A percentile compares a stretch with the other conserved stretches of the same genome.
Evolutionary conservation across 2,113 vertebrate species (phyloP).

Genomic region (rabbit (Oryctolagus cuniculus)): DNA sequence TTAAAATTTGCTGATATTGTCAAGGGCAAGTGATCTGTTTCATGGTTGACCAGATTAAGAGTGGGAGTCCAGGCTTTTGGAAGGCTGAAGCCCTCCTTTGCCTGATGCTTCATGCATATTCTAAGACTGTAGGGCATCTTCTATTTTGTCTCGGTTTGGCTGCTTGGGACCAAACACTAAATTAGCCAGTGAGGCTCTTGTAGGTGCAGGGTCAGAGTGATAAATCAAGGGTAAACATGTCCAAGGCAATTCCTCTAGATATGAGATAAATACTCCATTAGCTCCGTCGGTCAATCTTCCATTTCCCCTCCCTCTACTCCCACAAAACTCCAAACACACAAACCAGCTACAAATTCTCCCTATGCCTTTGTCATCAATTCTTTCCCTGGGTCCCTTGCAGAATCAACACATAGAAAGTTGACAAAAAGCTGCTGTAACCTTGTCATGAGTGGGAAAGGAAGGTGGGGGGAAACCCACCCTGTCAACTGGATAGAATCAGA

Average conservation of each 20-base stretch:
- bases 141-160: not conserved
- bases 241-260: not conserved
- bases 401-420: not conserved
- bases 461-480: too few relatives aligned
- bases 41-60: not conserved
- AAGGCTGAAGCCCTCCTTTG: not conserved
- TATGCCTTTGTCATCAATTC: not conserved
- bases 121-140: not conserved
- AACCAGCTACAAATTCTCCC: not conserved
- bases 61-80: not conserved
- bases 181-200: not conserved
- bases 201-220: not conserved
- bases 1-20: slow-evolving; percentile 52
- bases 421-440: not conserved
- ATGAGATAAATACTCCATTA: not conserved
- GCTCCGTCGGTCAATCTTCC: not conserved
- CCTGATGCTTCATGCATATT: not conserved
- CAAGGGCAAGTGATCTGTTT: slow-evolving; percentile 20
- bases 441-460: not conserved
- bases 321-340: not conserved
- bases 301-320: not conserved
- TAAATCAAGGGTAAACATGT: not conserved
- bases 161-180: not conserved
- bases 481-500: too few relatives aligned
- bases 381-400: not conserved